Base-by-base conservation (phyloP, 2,113 vertebrate species). In the Rhinoderma darwinii region DNA sequence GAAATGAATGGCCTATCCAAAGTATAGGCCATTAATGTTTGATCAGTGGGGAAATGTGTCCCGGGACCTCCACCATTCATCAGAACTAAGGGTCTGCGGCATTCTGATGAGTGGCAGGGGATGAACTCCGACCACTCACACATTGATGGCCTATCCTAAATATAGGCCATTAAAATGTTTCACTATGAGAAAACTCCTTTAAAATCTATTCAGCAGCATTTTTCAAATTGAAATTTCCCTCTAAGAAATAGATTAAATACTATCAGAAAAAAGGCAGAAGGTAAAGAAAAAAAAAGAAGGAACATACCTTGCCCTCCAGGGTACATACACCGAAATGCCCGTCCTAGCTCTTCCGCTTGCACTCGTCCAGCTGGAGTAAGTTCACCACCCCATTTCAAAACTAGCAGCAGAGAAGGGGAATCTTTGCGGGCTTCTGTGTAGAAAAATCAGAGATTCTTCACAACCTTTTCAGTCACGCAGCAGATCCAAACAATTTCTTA, bases 321-420 rank as follows among this genome's bases (percentile, higher is more conserved):
- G 89, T 99, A 99, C 98, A 99, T 99, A 88, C 98, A 99, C 89
- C 98, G 96, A 86, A 99, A 99, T 63, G 98, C 98, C 68, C 97
- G 89, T 0, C 98, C 98, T 89, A 99, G 96, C 89, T 99, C 97
- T 89, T 99, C 98, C 0, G 98, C 97, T 92, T 99, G 98, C 0
- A 99, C 97, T 54, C 96, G 92, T 18, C 98, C 98, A 3, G 96
- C 95, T 0, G 97, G 98, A 0, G 98, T 99, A 90, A 99, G 92
- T 89, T 99, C 98, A 20, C 98, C 98, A 18, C 97, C 97, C 98
- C 98, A 99, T 91, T 99, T 99, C 14, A 99, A 92, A 73, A 99
- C 98, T 90, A 99, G 93, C 50, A 99, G 93, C 30, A 99, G 92
- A 4, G 97, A 98, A 0, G 97, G 96, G 5, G 92, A 89, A 54